These are phyloP conservation scores for Scolopax rusticola DNA, from an alignment of 2,797 vertebrate genomes.

Conservation along the genomic window DNA sequence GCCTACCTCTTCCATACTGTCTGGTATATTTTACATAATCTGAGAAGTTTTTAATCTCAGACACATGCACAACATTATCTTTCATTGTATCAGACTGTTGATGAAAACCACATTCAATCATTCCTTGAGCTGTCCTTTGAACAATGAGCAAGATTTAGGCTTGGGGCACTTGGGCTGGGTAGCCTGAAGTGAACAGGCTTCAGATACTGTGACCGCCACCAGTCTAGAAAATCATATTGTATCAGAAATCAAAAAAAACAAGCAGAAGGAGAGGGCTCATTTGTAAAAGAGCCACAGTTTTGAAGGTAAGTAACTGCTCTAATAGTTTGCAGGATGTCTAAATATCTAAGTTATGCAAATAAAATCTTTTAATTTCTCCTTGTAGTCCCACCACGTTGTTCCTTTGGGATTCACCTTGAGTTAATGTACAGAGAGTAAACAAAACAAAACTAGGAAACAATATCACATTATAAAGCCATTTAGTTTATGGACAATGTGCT, in stretches of 20 bases:
- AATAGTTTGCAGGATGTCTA: slow-evolving; percentile 39
- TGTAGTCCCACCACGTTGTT: not conserved
- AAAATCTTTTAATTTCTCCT: slow-evolving; percentile 50
- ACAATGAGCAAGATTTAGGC: not conserved
- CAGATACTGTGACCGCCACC: not conserved
- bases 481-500: slow-evolving; percentile 13
- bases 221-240: not conserved
- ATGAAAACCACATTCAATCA: not conserved
- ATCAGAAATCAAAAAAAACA: not conserved
- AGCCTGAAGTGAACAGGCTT: not conserved
- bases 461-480: slow-evolving; percentile 35
- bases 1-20: not conserved
- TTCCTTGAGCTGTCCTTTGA: not conserved
- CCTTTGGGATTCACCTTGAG: slow-evolving; percentile 47
- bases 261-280: not conserved
- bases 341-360: slow-evolving; percentile 63
- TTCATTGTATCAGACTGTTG: not conserved
- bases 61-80: not conserved
- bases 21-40: not conserved
- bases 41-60: not conserved
- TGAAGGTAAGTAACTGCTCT: slow-evolving; percentile 51
- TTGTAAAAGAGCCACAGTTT: slow-evolving; percentile 21
- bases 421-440: slow-evolving; percentile 37
- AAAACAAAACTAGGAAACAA: not conserved
- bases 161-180: not conserved